Evolutionary conservation across 2,113 vertebrate species (phyloP).

Genomic region (Zingel zingel): DNA sequence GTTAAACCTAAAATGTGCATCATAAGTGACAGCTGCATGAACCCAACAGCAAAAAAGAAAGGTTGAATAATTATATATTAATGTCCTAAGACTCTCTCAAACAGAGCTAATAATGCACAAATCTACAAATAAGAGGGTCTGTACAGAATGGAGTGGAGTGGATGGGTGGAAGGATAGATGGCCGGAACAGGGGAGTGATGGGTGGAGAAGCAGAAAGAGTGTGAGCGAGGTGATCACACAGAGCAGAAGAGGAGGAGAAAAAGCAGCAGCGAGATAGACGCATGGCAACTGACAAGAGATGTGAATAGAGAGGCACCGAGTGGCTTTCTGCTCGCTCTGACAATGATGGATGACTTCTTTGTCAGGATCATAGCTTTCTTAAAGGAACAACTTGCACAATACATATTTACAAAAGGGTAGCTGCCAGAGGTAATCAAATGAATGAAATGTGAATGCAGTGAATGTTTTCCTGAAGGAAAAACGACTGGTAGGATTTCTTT

Average conservation of each 20-base stretch:
- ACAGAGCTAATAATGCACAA: neutral
- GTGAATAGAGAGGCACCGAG: conserved; percentile 20
- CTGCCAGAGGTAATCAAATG: neutral
- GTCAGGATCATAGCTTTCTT: conserved; percentile 13
- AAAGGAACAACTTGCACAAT: neutral
- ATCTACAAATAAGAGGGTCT: neutral
- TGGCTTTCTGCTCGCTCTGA: conserved; percentile 27
- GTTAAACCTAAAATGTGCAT: neutral
- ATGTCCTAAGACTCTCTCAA: too few relatives aligned
- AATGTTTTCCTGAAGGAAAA: neutral
- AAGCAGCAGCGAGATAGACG: neutral
- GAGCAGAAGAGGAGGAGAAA: conserved; percentile 2
- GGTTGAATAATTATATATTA: too few relatives aligned
- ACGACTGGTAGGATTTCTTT: neutral
- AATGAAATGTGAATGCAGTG: neutral
- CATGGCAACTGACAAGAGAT: conserved; percentile 31
- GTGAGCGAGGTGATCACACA: neutral
- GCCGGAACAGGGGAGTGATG: neutral
- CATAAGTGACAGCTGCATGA: neutral
- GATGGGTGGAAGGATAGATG: neutral
- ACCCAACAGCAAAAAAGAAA: too few relatives aligned
- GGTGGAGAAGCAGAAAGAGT: neutral
- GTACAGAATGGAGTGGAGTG: neutral
- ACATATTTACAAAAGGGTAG: neutral
- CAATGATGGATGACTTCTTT: conserved; percentile 48